phyloP scores from a whole-genome alignment of 2,888 invertebrate genomes.

The Incurvaria masculella region DNA sequence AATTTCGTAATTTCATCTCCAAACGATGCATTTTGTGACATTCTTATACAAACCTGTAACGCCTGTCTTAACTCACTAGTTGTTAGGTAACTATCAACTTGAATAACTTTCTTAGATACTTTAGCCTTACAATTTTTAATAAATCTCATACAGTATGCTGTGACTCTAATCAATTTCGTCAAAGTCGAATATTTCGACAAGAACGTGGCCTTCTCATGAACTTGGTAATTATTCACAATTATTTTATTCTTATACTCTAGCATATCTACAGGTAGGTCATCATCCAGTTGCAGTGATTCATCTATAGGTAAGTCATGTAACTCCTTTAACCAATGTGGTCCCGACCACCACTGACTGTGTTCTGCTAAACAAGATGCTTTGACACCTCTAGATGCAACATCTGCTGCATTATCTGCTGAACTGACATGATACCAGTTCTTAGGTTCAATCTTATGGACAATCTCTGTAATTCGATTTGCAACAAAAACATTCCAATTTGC shows the following conservation, averaged over 20 bases:
- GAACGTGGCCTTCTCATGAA: too few species aligned
- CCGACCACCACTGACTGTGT: conserved; percentile 5
- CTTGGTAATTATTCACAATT: too few species aligned
- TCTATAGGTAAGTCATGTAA: too few species aligned
- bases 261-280: background rate
- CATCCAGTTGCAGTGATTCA: background rate
- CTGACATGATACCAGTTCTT: conserved; percentile 10
- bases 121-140: background rate
- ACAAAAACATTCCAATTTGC: conserved; percentile 18
- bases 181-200: background rate
- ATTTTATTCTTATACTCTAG: background rate
- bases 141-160: background rate
- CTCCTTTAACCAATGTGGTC: background rate
- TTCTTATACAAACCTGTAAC: background rate
- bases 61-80: background rate
- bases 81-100: background rate
- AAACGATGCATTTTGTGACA: background rate
- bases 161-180: background rate
- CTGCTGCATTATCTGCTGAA: conserved; percentile 11
- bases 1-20: background rate
- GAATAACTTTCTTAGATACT: background rate
- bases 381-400: conserved; percentile 10
- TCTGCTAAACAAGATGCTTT: background rate
- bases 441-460: conserved; percentile 5
- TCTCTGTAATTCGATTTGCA: conserved; percentile 17